Evolutionary conservation across 2,888 invertebrate genomes (phyloP), one percentile per base, ranked within the genome.

Genomic region (Bugulina stolonifera): DNA sequence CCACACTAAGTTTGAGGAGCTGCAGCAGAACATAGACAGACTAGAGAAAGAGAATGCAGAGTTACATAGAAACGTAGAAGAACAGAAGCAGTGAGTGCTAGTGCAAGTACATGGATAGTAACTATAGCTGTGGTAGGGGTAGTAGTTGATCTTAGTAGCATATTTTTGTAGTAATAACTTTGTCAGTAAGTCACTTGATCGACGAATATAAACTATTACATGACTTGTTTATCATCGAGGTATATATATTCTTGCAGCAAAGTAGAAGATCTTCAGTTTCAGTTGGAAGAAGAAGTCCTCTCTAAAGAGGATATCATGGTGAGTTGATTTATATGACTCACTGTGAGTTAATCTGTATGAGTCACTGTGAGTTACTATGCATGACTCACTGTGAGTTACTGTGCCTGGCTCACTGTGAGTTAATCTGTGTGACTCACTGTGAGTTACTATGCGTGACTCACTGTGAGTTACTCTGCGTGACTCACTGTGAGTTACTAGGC

Each of bases 271-370:
- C 87, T 95, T 74, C 90, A 93, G 85, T 95, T 95, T 82, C 83
- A 91, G 73, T 90, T 93, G 75, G 96, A 96, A 86, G 96, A 97
- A 83, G 93, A 93, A 77, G 90, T 91, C 69, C 91, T 95, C 79
- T 90, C 90, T 78, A 93, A 92, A 83, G 91, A 91, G 80, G 95
- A 95, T 83, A 88, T 93, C 77, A 91, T 93, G 89, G 93, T 94
- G 88, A 77, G 72, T 64, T 27, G 64, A 10, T 64, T 5, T 43
- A 43, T 43, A 10, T 43, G 43, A 43, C 10, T 10, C 18, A 43
- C 43, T 10, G 43, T 43, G 5, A 18, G 18, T 43, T 43, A 43
- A 10, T 5, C 10, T 43, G 18, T 43, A 10, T 43, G 5, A 5
- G 18, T 18, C 43, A 43, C 18, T 43, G 18, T 43, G 18, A 5